Evolutionary conservation across 92 coral and sea anemone species (phyloP).

Genomic region (Palythoa grandiflora): DNA sequence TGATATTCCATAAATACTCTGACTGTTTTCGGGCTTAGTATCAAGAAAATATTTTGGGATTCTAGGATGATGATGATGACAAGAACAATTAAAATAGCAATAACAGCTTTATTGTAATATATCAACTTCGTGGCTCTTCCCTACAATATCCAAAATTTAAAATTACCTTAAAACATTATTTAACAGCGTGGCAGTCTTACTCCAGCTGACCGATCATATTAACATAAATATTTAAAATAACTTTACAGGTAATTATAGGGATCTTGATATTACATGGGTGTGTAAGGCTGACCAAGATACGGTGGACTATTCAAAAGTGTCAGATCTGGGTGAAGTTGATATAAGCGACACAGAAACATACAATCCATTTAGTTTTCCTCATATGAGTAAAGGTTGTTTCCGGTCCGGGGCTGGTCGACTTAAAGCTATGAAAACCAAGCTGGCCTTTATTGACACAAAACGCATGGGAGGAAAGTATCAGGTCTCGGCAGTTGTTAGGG

Average conservation of each 20-base stretch:
- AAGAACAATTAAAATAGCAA: too few relatives aligned
- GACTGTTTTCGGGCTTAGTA: too few relatives aligned
- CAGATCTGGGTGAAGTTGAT: background rate
- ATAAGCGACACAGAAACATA: background rate
- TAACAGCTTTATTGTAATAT: too few relatives aligned
- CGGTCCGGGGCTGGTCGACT: background rate
- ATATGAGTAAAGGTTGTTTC: background rate
- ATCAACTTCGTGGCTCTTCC: too few relatives aligned
- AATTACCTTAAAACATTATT: too few relatives aligned
- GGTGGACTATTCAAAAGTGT: background rate
- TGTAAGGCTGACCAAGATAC: background rate
- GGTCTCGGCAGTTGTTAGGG: background rate
- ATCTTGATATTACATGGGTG: slow-evolving; percentile 18
- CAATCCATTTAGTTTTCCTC: background rate
- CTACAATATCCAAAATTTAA: too few relatives aligned
- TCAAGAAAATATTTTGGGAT: too few relatives aligned
- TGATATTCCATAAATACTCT: too few relatives aligned
- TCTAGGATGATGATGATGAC: too few relatives aligned
- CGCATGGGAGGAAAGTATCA: background rate
- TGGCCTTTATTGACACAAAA: background rate
- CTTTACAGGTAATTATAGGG: slow-evolving; percentile 8
- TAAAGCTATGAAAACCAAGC: background rate
- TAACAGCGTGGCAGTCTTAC: too few relatives aligned
- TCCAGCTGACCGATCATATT: too few relatives aligned
- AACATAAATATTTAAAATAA: background rate